These are phyloP conservation scores for Saccopteryx leptura DNA, from an alignment of 2,113 vertebrate genomes.

Conservation along the genomic window DNA sequence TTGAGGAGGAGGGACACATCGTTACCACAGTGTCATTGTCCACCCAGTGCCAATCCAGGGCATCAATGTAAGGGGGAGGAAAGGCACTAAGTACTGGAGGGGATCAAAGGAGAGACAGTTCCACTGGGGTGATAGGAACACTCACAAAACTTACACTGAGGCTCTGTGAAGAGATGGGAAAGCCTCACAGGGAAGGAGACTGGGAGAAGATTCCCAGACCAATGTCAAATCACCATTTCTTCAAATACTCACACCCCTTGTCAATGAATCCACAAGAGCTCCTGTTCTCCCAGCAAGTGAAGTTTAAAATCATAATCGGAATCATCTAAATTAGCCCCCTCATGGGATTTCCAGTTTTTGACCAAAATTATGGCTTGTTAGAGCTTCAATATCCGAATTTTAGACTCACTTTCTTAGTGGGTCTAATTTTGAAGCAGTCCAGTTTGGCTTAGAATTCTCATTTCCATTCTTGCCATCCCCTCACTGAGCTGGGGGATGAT, in stretches of 20 bases:
- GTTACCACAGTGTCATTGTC: not conserved
- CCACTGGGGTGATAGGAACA: not conserved
- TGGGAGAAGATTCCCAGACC: not conserved
- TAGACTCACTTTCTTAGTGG: not conserved
- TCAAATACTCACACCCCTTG: not conserved
- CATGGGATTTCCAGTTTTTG: slow-evolving; percentile 24
- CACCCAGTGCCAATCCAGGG: not conserved
- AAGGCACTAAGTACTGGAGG: not conserved
- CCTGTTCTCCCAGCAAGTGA: not conserved
- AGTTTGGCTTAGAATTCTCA: not conserved
- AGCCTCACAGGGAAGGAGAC: not conserved
- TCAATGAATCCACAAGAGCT: not conserved
- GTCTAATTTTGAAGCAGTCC: slow-evolving; percentile 33
- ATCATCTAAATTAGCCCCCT: not conserved
- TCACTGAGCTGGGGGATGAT: not conserved
- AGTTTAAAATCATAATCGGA: not conserved
- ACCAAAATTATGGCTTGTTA: not conserved
- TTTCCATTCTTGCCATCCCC: not conserved
- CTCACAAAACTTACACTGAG: not conserved
- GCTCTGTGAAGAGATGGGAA: not conserved
- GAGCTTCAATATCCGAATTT: not conserved
- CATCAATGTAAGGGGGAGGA: not conserved
- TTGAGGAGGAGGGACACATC: not conserved
- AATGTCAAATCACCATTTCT: not conserved
- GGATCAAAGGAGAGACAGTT: not conserved